Base-by-base conservation (phyloP, 2,797 vertebrate species). In the Alca torda region DNA sequence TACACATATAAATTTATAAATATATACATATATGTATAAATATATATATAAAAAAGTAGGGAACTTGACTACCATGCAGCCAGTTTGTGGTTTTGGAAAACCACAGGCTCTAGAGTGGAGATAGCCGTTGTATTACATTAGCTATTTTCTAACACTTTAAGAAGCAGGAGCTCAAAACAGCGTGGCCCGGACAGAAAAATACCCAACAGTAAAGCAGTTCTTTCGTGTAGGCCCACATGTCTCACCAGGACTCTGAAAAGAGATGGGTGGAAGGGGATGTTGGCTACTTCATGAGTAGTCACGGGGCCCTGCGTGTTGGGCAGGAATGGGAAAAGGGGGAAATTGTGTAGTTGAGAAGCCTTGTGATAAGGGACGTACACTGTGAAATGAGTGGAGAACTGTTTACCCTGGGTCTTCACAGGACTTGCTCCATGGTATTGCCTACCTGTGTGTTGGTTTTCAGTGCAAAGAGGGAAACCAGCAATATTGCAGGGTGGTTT, bases 81-180 rank as follows among this genome's bases (percentile, higher is more conserved):
- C 60, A 72, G 24, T 61, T 59, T 87, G 86, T 95, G 92, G 88
- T 61, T 94, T 87, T 87, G 84, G 86, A 80, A 90, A 95, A 59
- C 82, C 87, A 80, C 89, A 84, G 35, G 57, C 81, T 91, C 26
- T 56, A 80, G 68, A 72, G 92, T 91, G 86, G 95, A 89, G 84
- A 37, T 75, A 81, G 46, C 64, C 87, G 75, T 82, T 93, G 80
- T 84, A 54, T 65, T 92, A 46, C 64, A 64, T 51, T 80, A 83
- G 72, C 54, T 80, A 3, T 75, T 90, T 95, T 93, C 72, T 95
- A 72, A 84, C 46, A 59, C 35, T 89, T 78, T 37, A 35, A 85
- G 84, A 64, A 70, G 60, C 72, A 87, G 45, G 72, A 84, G 68
- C 86, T 85, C 20, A 0, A 86, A 94, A 56, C 26, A 2, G 26